Conservation (phyloP, 2,113 vertebrate genomes). For the Mohoua ochrocephala region DNA sequence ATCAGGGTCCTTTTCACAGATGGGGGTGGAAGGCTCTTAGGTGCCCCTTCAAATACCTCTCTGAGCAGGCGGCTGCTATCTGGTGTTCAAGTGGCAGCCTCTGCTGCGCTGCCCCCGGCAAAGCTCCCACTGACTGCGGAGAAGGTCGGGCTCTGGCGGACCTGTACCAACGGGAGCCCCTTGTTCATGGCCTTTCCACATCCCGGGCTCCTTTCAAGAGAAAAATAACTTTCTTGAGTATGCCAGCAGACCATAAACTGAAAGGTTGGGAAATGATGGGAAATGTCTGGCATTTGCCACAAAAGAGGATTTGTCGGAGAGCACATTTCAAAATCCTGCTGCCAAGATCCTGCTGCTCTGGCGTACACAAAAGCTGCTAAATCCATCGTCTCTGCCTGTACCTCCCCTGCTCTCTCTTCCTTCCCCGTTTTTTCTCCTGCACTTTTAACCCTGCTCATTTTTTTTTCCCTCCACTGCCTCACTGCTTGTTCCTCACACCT, state of each 20-base stretch:
- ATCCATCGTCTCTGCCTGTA: neutral
- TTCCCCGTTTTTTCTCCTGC: neutral
- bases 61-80: neutral
- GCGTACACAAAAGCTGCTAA: neutral
- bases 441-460: neutral
- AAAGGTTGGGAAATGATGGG: constrained; percentile 20
- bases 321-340: neutral
- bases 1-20: neutral
- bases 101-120: neutral
- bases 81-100: neutral
- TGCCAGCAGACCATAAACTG: constrained; percentile 8
- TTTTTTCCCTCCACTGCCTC: neutral
- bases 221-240: neutral
- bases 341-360: constrained; percentile 37
- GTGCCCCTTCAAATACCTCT: constrained; percentile 6
- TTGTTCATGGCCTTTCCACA: neutral
- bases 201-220: constrained; percentile 4
- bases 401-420: neutral
- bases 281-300: constrained; percentile 27
- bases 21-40: neutral
- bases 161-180: neutral
- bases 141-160: neutral
- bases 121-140: rapidly evolving
- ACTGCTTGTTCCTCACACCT: neutral
- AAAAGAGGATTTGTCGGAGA: constrained; percentile 37